Percentiles rank a stretch among this genome's conserved stretches.
Conservation (phyloP, 2,113 vertebrate genomes). For the Ammospiza caudacuta region DNA sequence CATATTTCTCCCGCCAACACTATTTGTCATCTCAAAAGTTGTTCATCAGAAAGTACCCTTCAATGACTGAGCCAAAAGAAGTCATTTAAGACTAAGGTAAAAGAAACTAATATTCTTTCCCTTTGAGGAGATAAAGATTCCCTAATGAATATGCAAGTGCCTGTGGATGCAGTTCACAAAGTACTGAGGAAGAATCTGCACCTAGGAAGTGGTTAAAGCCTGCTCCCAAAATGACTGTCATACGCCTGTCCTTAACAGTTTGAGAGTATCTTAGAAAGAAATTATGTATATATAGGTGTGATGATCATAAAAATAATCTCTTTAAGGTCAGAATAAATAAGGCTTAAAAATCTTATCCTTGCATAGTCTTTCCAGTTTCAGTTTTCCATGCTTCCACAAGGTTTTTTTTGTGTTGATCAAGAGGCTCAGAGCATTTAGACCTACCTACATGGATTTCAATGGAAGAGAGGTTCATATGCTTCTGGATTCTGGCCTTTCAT, state of each 20-base stretch:
- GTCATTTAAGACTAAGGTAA: neutral
- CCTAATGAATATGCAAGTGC: neutral
- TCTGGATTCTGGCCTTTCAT: neutral
- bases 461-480: neutral
- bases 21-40: neutral
- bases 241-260: neutral
- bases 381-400: neutral
- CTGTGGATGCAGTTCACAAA: neutral
- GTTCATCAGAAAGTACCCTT: neutral
- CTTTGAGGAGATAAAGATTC: neutral
- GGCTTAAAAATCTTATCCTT: neutral
- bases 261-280: neutral
- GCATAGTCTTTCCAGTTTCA: neutral
- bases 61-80: neutral
- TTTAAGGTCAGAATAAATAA: neutral
- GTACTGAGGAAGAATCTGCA: neutral
- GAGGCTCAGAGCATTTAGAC: neutral
- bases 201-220: neutral
- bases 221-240: neutral
- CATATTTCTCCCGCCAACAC: neutral
- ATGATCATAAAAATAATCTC: neutral
- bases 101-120: neutral
- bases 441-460: neutral
- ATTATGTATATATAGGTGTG: too few relatives aligned
- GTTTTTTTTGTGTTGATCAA: neutral